These are phyloP conservation scores for Lepus timidus DNA, from an alignment of 2,113 vertebrate genomes.

Conservation along the genomic window DNA sequence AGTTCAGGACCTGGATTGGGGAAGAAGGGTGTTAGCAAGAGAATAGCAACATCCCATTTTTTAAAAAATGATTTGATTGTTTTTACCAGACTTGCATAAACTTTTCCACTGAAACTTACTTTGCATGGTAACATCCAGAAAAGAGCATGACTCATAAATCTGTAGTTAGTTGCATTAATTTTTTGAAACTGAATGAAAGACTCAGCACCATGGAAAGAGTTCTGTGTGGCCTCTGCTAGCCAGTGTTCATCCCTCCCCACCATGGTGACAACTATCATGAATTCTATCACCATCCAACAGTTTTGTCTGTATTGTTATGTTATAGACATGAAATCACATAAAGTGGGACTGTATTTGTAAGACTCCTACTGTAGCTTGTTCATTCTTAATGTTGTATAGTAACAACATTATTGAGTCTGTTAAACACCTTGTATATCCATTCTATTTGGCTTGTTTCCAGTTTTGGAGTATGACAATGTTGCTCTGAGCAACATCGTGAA, in stretches of 20 bases:
- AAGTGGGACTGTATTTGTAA: not conserved
- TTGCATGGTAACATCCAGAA: not conserved
- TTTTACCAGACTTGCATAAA: not conserved
- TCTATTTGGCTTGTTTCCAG: not conserved
- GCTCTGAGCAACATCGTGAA: not conserved
- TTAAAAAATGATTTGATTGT: conserved; percentile 1
- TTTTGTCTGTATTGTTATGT: not conserved
- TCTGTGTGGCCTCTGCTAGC: not conserved
- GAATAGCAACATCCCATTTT: not conserved
- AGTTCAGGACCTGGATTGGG: not conserved
- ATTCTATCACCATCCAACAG: not conserved
- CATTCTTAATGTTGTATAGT: not conserved
- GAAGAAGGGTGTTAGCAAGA: not conserved
- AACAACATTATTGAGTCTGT: not conserved
- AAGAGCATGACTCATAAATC: not conserved
- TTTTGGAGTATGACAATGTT: not conserved
- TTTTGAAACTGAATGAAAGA: not conserved
- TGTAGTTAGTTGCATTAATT: not conserved
- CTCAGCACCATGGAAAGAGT: too few species aligned
- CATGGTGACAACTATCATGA: too few species aligned
- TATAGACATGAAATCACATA: not conserved
- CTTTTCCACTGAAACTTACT: not conserved
- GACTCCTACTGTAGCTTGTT: not conserved
- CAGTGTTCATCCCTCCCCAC: not conserved
- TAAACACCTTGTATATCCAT: not conserved